These are phyloP conservation scores for Micronycteris hirsuta DNA, from an alignment of 2,113 vertebrate species.

Conservation along the genomic window DNA sequence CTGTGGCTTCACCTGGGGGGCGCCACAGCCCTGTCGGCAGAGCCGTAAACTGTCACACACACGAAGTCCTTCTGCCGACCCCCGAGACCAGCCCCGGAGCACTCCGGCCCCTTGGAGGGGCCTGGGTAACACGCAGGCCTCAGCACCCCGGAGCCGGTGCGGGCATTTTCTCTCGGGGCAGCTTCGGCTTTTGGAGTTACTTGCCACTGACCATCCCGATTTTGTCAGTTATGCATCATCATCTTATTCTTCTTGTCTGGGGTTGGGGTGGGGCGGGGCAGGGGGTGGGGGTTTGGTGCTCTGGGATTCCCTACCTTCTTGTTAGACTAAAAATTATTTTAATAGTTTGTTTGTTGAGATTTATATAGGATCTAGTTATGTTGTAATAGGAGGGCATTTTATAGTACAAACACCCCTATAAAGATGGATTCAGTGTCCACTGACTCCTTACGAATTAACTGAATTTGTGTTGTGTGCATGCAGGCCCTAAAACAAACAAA, in stretches of 20 bases:
- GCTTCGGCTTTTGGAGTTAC: neutral
- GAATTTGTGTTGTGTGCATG: neutral
- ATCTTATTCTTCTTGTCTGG: neutral
- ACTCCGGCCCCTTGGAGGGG: no score
- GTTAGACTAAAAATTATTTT: neutral
- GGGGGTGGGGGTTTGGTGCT: no score
- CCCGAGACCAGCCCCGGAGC: neutral
- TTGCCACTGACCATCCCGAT: neutral
- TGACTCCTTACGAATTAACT: neutral
- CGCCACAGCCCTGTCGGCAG: neutral
- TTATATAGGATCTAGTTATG: neutral
- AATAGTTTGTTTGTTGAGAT: neutral
- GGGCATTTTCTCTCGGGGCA: neutral
- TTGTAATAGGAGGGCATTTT: neutral
- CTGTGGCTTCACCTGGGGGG: neutral
- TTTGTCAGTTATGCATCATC: neutral
- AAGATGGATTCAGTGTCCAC: neutral
- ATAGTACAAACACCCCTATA: neutral
- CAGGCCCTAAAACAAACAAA: neutral
- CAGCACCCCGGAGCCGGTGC: neutral
- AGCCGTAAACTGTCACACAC: accelerated
- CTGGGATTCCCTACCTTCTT: neutral
- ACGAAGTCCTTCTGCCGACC: neutral
- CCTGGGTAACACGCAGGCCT: no score
- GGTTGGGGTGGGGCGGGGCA: no score